Evolutionary conservation across 2,888 invertebrate species (phyloP).

Genomic region (Noctua fimbriata): DNA sequence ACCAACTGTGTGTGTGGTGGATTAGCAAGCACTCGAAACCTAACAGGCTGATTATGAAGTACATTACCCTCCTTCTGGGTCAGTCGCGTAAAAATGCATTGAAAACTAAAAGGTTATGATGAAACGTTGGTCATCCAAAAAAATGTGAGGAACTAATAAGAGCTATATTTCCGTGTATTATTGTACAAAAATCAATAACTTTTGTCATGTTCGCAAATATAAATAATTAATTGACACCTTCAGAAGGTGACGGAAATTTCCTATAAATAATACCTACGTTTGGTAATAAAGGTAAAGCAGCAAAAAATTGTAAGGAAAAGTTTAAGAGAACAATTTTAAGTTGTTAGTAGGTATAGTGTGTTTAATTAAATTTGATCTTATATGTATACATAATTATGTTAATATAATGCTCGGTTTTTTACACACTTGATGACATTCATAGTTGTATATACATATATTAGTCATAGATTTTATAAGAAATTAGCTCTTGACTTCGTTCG

Average conservation of each 20-base stretch:
- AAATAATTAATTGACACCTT: not conserved
- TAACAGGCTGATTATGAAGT: no score
- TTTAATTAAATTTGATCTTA: no score
- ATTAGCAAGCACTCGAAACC: no score
- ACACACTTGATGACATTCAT: no score
- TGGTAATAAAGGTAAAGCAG: not conserved
- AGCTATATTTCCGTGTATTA: constrained; percentile 3
- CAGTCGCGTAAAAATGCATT: no score
- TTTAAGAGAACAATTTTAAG: not conserved
- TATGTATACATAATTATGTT: no score
- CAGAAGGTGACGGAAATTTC: not conserved
- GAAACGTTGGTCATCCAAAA: not conserved
- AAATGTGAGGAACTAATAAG: not conserved
- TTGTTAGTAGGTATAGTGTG: not conserved
- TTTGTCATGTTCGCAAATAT: not conserved
- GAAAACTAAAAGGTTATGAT: not conserved
- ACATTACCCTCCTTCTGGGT: no score
- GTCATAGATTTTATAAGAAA: no score
- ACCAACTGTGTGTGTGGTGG: no score
- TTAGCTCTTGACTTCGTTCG: no score
- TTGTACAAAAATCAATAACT: not conserved
- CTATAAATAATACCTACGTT: not conserved
- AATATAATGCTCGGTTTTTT: no score
- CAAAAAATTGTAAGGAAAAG: not conserved
- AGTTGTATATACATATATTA: no score